Conservation (phyloP, 1,140 invertebrate genomes). For the Grapholita molesta region DNA sequence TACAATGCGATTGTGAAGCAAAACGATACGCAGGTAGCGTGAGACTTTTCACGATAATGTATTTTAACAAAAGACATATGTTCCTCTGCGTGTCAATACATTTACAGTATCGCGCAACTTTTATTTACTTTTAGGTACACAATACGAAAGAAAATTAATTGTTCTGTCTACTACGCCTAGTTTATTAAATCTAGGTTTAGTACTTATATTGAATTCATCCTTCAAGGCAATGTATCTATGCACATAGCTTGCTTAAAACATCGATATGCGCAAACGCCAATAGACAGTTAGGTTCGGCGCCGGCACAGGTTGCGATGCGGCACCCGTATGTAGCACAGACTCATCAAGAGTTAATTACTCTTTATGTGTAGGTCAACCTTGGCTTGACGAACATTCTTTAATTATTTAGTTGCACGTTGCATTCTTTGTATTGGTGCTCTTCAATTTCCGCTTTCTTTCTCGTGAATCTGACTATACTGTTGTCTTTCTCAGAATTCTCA, state of each 20-base stretch:
- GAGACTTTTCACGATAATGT: neutral
- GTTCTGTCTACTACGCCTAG: neutral
- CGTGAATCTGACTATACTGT: neutral
- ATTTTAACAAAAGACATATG: neutral
- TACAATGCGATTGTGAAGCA: neutral
- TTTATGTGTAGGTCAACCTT: slow-evolving; percentile 19
- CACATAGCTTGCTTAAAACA: slow-evolving; percentile 19
- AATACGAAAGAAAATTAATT: neutral
- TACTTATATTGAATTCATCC: too few species aligned
- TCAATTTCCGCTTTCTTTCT: slow-evolving; percentile 6
- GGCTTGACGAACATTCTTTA: neutral
- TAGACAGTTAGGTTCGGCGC: slow-evolving; percentile 71
- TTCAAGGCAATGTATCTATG: neutral
- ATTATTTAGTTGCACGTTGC: slow-evolving; percentile 6
- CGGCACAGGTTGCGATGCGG: slow-evolving; percentile 64
- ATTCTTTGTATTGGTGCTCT: neutral
- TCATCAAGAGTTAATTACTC: slow-evolving; percentile 72
- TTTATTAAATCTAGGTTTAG: neutral
- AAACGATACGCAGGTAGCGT: neutral
- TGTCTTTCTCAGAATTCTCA: neutral
- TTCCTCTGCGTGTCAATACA: neutral
- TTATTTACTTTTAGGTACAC: neutral
- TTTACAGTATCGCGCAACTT: neutral
- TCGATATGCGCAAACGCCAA: slow-evolving; percentile 59
- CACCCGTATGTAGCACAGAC: slow-evolving; percentile 66